Conservation (phyloP, 1,140 invertebrate species). For the Acromyrmex charruanus region DNA sequence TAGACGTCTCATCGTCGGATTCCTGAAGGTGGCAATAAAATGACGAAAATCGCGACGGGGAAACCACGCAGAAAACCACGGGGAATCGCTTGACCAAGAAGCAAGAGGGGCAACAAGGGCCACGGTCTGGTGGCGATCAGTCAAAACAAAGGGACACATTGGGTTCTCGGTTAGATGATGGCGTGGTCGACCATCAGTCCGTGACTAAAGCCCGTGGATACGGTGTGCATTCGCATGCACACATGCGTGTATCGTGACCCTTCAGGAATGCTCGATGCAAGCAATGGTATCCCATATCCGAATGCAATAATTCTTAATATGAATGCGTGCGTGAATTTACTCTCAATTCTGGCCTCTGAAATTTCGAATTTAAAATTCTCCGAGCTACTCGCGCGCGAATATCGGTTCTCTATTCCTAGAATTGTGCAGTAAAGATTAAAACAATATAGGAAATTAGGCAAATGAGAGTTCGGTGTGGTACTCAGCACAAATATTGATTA, state of each 20-base stretch:
- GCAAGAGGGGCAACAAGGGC: slow-evolving; percentile 39
- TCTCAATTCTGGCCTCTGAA: neutral
- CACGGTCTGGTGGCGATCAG: slow-evolving; percentile 69
- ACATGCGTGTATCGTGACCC: neutral
- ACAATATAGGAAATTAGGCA: too few species aligned
- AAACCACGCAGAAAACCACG: slow-evolving; percentile 52
- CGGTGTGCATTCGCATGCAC: slow-evolving; percentile 1
- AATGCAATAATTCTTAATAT: neutral
- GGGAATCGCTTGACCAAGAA: slow-evolving; percentile 46
- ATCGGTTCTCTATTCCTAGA: neutral
- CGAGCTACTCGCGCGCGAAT: neutral
- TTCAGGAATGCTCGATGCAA: slow-evolving; percentile 12
- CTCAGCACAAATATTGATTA: too few species aligned
- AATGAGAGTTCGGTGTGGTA: too few species aligned
- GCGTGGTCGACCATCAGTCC: slow-evolving; percentile 49
- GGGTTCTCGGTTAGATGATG: slow-evolving; percentile 44
- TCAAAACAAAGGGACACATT: slow-evolving; percentile 71
- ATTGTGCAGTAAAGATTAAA: neutral
- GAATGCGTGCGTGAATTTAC: neutral
- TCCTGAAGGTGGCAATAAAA: slow-evolving; percentile 41
- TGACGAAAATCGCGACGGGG: neutral
- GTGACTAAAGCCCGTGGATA: slow-evolving; percentile 49
- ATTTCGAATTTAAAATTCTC: neutral
- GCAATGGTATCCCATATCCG: neutral
- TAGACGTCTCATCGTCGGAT: slow-evolving; percentile 37